Evolutionary conservation across 2,888 invertebrate genomes (phyloP).

Genomic region (Sphaeridia pumilis): DNA sequence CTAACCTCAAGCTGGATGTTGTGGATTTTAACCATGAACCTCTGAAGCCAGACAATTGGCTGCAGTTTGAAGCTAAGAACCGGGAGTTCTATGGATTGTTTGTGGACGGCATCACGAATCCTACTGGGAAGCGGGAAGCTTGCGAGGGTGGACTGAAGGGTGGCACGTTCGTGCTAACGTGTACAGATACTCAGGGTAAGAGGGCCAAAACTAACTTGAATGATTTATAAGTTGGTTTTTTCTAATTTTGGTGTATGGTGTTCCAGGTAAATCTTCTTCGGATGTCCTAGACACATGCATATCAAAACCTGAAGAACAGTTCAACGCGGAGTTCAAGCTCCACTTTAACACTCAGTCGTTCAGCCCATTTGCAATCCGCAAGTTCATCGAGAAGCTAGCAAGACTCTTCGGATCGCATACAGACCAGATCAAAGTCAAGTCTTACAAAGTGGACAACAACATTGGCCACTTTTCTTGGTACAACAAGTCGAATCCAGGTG

Average conservation of each 20-base stretch:
- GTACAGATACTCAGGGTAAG: slow-evolving; percentile 4
- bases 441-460: slow-evolving; percentile 3
- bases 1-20: slow-evolving; percentile 58
- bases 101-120: slow-evolving; percentile 55
- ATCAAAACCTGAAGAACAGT: slow-evolving; percentile 37
- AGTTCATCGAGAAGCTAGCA: slow-evolving; percentile 67
- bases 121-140: slow-evolving; percentile 45
- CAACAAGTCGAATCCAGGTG: slow-evolving; percentile 52
- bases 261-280: slow-evolving; percentile 49
- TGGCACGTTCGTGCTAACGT: slow-evolving; percentile 2
- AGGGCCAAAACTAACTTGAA: too few relatives aligned
- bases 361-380: slow-evolving; percentile 60
- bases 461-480: slow-evolving; percentile 42
- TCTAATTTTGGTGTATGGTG: too few relatives aligned
- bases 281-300: slow-evolving; percentile 56
- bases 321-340: slow-evolving; percentile 69
- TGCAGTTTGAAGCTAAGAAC: slow-evolving; percentile 77
- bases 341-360: slow-evolving; percentile 55
- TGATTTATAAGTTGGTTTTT: too few relatives aligned
- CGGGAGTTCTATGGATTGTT: slow-evolving; percentile 84
- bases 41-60: slow-evolving; percentile 60
- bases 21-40: slow-evolving; percentile 58
- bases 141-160: slow-evolving; percentile 3
- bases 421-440: slow-evolving; percentile 44
- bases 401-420: slow-evolving; percentile 63